Base-by-base conservation (phyloP, 2,797 vertebrate species). In the Oryzias sinensis region DNA sequence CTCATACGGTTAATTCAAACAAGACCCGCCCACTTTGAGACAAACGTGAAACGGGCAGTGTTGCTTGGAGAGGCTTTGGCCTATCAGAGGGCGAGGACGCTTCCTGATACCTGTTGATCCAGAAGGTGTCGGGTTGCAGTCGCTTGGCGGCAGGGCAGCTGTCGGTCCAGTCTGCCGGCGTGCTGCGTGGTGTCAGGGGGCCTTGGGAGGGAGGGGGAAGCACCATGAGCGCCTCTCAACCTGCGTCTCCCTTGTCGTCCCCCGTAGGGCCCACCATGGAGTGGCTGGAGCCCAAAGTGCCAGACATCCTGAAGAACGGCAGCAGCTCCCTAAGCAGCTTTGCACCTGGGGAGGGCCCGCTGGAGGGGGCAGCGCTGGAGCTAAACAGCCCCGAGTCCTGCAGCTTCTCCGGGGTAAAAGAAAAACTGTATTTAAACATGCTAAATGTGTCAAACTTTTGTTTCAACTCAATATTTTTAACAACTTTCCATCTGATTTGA, bases 281-380 rank as follows among this genome's bases (percentile, higher is more conserved):
- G 83, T 99, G 97, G 97, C 85, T 97, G 91, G 97, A 98, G 82
- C 95, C 95, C 76, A 98, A 97, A 88, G 87, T 95, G 72, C 91
- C 94, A 2, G 94, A 97, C 82, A 90, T 94, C 84, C 93, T 97
- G 89, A 97, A 95, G 92, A 97, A 98, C 88, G 96, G 94, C 85
- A 83, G 85, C 77, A 87, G 91, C 22, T 83, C 82, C 8, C 90
- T 93, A 77, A 89, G 91, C 50, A 89, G 91, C 87, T 93, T 94
- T 75, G 72, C 89, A 5, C 56, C 88, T 0, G 94, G 92, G 62
- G 88, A 92, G 67, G 91, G 81, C 63, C 88, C 90, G 49, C 84
- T 92, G 74, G 89, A 87, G 74, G 93, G 89, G 41, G 84, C 83
- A 59, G 77, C 65, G 43, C 91, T 94, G 74, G 93, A 94, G 55